Conservation (phyloP, 2,113 vertebrate species). For the Phrynosoma platyrhinos region DNA sequence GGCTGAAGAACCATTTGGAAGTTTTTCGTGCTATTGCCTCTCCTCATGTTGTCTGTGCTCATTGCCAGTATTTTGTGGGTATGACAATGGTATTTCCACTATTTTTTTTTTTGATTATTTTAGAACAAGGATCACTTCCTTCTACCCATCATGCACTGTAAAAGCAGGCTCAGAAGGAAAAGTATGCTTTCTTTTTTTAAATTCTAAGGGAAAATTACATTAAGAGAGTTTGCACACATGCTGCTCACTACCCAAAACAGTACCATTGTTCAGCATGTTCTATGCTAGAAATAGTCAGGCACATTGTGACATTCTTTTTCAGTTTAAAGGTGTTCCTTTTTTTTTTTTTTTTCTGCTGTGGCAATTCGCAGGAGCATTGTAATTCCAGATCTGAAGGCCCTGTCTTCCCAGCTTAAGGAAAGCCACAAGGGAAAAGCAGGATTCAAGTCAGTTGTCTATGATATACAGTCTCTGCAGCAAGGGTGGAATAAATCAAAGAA, state of each 20-base stretch:
- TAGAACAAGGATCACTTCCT: background rate
- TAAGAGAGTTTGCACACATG: background rate
- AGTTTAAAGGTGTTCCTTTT: background rate
- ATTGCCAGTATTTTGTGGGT: background rate
- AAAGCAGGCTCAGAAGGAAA: background rate
- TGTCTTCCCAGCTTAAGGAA: constrained; percentile 26
- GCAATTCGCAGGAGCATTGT: constrained; percentile 17
- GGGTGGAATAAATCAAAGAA: background rate
- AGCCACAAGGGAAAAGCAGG: background rate
- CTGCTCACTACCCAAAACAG: background rate
- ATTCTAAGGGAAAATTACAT: background rate
- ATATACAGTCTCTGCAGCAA: background rate
- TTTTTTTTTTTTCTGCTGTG: background rate
- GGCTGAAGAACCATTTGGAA: background rate
- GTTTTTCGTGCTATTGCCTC: background rate
- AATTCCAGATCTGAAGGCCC: constrained; percentile 28
- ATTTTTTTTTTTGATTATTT: background rate
- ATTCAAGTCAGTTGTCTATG: background rate
- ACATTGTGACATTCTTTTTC: background rate
- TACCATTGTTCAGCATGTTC: background rate
- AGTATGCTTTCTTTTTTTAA: background rate
- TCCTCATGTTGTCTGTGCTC: background rate
- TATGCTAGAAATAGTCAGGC: background rate
- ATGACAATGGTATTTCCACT: background rate
- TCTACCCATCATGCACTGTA: background rate